Base-by-base conservation (phyloP, 2,888 invertebrate genomes). In the Habrosyne pyritoides region DNA sequence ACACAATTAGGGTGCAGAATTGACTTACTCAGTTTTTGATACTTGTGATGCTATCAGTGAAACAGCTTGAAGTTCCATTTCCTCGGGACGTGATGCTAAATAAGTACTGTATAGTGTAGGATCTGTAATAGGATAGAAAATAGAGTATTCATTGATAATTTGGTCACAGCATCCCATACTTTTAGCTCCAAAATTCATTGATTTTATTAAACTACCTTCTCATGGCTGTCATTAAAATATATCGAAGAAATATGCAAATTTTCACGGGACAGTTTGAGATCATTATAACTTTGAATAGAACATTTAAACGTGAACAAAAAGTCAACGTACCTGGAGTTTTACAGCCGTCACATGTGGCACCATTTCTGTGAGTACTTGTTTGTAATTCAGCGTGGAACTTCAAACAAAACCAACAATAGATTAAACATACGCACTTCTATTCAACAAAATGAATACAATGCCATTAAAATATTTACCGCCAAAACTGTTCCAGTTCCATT, bases 351-450 rank as follows among this genome's bases (percentile, higher is more conserved):
- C 79, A 78, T 14, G 61, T 61, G 42, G 58, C 53, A 33, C 42
- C 36, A 0, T 68, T 67, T 8, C 64, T 64, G 47, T 69, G 0
- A 36, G 14, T 69, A 21, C 76, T 67, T 28, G 85, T 73, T 26
- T 93, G 89, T 46, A 93, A 77, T 81, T 95, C 95, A 8, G 95
- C 95, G 67, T 95, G 95, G 73, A 95, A 95, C 95, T 95, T 77
- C 52, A 83, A 87, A 55, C 53, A 57, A 64, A 55, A 42, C 49
- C 83, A 87, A 55, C 53, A 57, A 64, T 53, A 42, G 28, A 53
- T 30, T 21, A 36, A 21, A 22, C 26, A 22, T 28, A 47, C 33
- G 22, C 18, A 50, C 24, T 28, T 26, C 6, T 33, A 53, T 21
- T 53, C 42, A 77, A 83, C 46, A 56, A 56, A 54, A 56, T 3